Evolutionary conservation across 2,797 vertebrate species (phyloP).

Genomic region (Rhinoraja longicauda): DNA sequence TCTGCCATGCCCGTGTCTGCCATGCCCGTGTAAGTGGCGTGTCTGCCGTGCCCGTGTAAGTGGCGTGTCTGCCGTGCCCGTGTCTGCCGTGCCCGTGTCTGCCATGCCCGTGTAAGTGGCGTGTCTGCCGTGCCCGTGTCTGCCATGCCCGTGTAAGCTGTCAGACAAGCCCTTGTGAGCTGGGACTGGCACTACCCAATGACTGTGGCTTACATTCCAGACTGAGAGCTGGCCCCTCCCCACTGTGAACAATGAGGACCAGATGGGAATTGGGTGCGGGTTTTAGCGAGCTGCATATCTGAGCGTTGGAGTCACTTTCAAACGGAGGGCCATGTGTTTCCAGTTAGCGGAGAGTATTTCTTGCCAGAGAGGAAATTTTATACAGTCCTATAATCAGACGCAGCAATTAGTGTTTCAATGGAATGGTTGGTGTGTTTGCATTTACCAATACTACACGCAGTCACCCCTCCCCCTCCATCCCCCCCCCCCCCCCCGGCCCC

Average conservation of each 20-base stretch:
- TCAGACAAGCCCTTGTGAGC: not conserved
- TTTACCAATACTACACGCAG: not conserved
- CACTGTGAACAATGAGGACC: slow-evolving; percentile 23
- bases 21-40: too few relatives aligned
- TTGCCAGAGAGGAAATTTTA: slow-evolving; percentile 34
- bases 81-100: too few relatives aligned
- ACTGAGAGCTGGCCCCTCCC: not conserved
- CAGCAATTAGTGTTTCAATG: slow-evolving; percentile 29
- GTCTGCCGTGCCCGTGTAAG: too few relatives aligned
- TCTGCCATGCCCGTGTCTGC: too few relatives aligned
- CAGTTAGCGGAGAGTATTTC: not conserved
- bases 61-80: too few relatives aligned
- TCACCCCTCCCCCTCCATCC: not conserved
- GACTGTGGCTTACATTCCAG: not conserved
- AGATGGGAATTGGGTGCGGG: slow-evolving; percentile 21
- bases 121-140: too few relatives aligned
- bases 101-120: too few relatives aligned
- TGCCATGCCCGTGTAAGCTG: too few relatives aligned
- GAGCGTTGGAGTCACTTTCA: slow-evolving; percentile 31
- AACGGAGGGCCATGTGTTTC: slow-evolving; percentile 22
- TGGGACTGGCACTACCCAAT: not conserved
- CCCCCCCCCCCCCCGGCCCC: not conserved
- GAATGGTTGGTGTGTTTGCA: slow-evolving; percentile 29
- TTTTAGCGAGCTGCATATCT: slow-evolving; percentile 24
- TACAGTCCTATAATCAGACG: slow-evolving; percentile 30